Percentiles rank a stretch among this genome's conserved stretches.
Evolutionary conservation across 2,797 vertebrate species (phyloP).

Genomic region (Fundulus diaphanus): DNA sequence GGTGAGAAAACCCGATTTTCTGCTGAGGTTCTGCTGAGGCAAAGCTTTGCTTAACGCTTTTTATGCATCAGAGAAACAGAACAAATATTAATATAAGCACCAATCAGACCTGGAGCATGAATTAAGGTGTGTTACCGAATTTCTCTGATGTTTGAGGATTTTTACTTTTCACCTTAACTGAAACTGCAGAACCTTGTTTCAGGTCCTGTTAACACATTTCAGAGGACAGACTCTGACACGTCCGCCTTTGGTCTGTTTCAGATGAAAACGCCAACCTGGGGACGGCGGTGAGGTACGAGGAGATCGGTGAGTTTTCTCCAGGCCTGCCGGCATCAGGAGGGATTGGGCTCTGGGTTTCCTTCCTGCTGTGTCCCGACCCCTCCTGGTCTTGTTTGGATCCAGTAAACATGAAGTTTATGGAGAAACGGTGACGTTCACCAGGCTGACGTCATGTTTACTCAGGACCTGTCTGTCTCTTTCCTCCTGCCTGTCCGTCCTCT

Average conservation of each 20-base stretch:
- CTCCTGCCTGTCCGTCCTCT: slow-evolving; percentile 60
- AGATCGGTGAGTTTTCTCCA: slow-evolving; percentile 88
- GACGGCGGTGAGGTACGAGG: slow-evolving; percentile 94
- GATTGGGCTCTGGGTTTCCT: slow-evolving; percentile 26
- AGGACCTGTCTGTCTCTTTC: slow-evolving; percentile 54
- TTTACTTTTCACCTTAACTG: neutral
- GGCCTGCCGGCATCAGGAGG: neutral
- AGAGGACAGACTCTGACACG: too few relatives aligned
- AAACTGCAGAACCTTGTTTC: neutral
- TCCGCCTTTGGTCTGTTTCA: slow-evolving; percentile 70
- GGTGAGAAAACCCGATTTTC: slow-evolving; percentile 76
- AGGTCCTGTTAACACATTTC: too few relatives aligned
- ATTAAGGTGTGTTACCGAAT: too few relatives aligned
- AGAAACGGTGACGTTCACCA: slow-evolving; percentile 20
- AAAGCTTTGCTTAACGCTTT: neutral
- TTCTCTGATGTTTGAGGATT: too few relatives aligned
- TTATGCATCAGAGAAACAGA: neutral
- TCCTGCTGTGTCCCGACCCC: slow-evolving; percentile 38
- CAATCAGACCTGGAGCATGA: neutral
- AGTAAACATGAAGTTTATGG: slow-evolving; percentile 39
- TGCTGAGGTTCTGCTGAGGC: neutral
- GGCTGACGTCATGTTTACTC: slow-evolving; percentile 51
- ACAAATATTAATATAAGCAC: too few relatives aligned
- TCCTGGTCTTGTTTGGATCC: slow-evolving; percentile 39
- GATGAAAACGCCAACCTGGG: slow-evolving; percentile 98